A percentile compares a stretch with the other conserved stretches of the same genome.
Evolutionary conservation across 1,140 invertebrate species (phyloP).

Genomic region (Aphaenogaster floridana): DNA sequence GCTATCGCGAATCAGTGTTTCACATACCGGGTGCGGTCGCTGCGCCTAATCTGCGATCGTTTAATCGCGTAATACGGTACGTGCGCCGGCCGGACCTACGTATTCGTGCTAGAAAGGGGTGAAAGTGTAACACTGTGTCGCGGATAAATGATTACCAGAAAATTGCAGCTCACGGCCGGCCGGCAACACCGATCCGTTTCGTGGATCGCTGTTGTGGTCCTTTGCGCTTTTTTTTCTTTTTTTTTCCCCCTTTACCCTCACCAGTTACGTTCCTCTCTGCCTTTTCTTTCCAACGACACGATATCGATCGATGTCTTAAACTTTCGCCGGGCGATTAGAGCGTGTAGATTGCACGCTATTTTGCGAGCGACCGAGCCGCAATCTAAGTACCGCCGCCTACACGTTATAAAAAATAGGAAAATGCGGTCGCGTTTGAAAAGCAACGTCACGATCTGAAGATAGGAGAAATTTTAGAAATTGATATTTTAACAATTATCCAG

Average conservation of each 20-base stretch:
- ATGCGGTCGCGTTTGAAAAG: constrained; percentile 7
- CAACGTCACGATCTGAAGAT: background rate
- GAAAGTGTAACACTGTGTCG: constrained; percentile 68
- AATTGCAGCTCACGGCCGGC: constrained; percentile 69
- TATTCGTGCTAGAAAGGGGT: constrained; percentile 36
- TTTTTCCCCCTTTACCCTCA: background rate
- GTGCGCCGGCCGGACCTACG: constrained; percentile 28
- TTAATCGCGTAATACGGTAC: constrained; percentile 55
- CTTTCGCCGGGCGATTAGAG: constrained; percentile 57
- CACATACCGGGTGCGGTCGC: constrained; percentile 59
- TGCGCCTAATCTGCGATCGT: constrained; percentile 61
- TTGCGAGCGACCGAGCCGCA: constrained; percentile 19
- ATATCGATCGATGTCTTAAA: constrained; percentile 62
- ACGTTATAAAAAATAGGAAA: constrained; percentile 35
- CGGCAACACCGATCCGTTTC: constrained; percentile 48
- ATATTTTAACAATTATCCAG: background rate
- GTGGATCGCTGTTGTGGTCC: constrained; percentile 48
- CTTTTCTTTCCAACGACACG: constrained; percentile 26
- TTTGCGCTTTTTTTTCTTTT: background rate
- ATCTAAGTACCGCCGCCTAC: constrained; percentile 26
- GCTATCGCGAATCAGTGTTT: constrained; percentile 61
- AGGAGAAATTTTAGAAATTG: background rate
- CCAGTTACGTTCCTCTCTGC: constrained; percentile 10
- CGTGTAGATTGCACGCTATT: constrained; percentile 64
- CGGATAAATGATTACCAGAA: constrained; percentile 76